Base-by-base conservation (phyloP, 2,888 invertebrate genomes). In the Neoaliturus tenellus region DNA sequence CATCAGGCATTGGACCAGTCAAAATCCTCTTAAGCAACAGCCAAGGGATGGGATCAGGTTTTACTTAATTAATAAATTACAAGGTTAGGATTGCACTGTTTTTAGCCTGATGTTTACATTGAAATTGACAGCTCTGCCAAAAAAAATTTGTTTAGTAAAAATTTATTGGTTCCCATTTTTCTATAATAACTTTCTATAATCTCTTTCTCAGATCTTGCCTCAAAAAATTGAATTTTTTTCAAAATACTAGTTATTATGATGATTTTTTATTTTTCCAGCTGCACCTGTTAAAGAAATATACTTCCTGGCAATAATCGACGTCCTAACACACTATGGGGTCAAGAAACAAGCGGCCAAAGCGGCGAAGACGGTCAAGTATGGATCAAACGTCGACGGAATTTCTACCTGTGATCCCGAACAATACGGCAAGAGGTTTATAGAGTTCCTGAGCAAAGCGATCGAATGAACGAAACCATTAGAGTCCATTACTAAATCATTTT, bases 331-430 rank as follows among this genome's bases (percentile, higher is more conserved):
- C 91, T 98, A 98, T 89, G 99, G 99, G 55, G 98, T 99, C 85
- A 98, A 98, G 90, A 99, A 99, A 91, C 95, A 99, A 92, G 99
- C 99, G 86, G 99, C 99, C 55, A 98, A 99, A 92, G 99, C 99
- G 83, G 99, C 99, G 58, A 99, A 99, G 92, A 98, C 99, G 10
- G 98, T 99, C 83, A 99, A 99, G 91, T 99, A 99, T 90, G 98
- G 99, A 87, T 96, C 98, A 89, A 98, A 98, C 90, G 98, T 98
- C 14, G 99, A 99, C 91, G 97, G 98, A 55, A 99, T 99, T 90
- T 99, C 99, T 85, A 99, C 99, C 48, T 99, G 99, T 91, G 98
- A 98, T 92, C 99, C 99, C 5, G 99, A 99, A 89, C 98, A 99
- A 92, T 99, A 99, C 92, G 99, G 98, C 87, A 97, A 97, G 91